A percentile compares a stretch with the other conserved stretches of the same genome.
Conservation (phyloP, 1,140 invertebrate species). For the Gonatopus flavifemur region DNA sequence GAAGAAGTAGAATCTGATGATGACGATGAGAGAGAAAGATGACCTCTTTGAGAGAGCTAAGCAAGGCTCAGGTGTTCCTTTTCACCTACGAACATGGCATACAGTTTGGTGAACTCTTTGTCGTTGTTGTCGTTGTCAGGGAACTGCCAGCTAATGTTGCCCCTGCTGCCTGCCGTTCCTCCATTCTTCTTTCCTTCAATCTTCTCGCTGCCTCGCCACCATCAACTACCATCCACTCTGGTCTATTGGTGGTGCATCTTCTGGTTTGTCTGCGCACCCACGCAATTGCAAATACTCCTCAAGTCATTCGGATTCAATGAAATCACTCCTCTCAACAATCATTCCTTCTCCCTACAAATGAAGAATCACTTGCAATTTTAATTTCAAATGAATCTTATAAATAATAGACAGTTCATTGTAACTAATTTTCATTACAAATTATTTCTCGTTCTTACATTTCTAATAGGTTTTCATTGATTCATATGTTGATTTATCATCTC, state of each 20-base stretch:
- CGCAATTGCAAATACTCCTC: constrained; percentile 24
- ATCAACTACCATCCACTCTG: too few relatives aligned
- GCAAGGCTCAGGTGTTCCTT: constrained; percentile 39
- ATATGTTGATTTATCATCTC: too few relatives aligned
- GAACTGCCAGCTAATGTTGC: constrained; percentile 25
- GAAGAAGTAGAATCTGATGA: not conserved
- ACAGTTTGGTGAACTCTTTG: constrained; percentile 26
- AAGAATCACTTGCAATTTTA: too few relatives aligned
- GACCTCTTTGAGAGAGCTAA: constrained; percentile 20
- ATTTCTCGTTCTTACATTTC: too few relatives aligned
- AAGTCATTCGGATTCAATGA: too few relatives aligned
- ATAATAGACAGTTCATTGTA: too few relatives aligned
- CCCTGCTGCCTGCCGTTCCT: constrained; percentile 16
- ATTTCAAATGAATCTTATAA: too few relatives aligned
- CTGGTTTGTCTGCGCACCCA: constrained; percentile 34
- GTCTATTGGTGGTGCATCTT: constrained; percentile 16
- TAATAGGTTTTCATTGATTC: too few relatives aligned
- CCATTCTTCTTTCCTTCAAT: constrained; percentile 19
- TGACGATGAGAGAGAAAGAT: constrained; percentile 7
- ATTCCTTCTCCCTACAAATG: too few relatives aligned
- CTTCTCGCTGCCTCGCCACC: not conserved
- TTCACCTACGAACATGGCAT: constrained; percentile 23
- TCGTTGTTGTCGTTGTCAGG: constrained; percentile 26
- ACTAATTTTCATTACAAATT: too few relatives aligned
- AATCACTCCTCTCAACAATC: too few relatives aligned